A percentile compares a stretch with the other conserved stretches of the same genome.
Evolutionary conservation across 2,888 invertebrate genomes (phyloP).

Genomic region (Cacoxenus indagator): DNA sequence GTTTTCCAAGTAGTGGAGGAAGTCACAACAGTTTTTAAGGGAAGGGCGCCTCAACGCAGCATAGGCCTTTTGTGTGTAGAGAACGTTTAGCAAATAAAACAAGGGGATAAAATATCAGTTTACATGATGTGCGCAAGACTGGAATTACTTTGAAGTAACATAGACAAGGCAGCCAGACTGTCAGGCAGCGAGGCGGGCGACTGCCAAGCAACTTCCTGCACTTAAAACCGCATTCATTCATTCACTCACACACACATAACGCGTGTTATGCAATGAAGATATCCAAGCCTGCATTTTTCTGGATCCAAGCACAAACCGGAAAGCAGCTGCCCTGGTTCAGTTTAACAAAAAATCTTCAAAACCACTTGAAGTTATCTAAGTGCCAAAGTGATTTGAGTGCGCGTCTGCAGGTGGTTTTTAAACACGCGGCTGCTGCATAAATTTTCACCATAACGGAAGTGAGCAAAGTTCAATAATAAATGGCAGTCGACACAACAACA

Average conservation of each 20-base stretch:
- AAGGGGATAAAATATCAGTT: neutral
- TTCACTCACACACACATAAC: neutral
- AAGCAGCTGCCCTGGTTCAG: constrained; percentile 2
- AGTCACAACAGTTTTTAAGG: neutral
- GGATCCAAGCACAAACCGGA: neutral
- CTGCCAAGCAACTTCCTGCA: neutral
- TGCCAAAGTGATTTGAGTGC: neutral
- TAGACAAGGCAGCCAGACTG: neutral
- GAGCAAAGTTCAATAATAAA: neutral
- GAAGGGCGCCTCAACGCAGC: neutral
- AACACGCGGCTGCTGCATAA: neutral
- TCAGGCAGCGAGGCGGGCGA: neutral
- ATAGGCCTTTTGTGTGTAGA: neutral
- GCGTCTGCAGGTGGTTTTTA: neutral
- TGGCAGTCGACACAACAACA: neutral
- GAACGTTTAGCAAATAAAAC: neutral
- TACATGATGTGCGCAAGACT: neutral
- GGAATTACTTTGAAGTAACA: neutral
- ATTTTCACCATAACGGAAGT: neutral
- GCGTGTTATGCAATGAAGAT: neutral
- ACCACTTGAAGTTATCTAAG: neutral
- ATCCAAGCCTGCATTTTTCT: constrained; percentile 7
- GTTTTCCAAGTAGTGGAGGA: neutral
- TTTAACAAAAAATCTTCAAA: neutral
- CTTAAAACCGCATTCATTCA: no score